Evolutionary conservation across 2,888 invertebrate species (phyloP), one percentile per base, ranked within the genome.

Genomic region (Eilema caniola): DNA sequence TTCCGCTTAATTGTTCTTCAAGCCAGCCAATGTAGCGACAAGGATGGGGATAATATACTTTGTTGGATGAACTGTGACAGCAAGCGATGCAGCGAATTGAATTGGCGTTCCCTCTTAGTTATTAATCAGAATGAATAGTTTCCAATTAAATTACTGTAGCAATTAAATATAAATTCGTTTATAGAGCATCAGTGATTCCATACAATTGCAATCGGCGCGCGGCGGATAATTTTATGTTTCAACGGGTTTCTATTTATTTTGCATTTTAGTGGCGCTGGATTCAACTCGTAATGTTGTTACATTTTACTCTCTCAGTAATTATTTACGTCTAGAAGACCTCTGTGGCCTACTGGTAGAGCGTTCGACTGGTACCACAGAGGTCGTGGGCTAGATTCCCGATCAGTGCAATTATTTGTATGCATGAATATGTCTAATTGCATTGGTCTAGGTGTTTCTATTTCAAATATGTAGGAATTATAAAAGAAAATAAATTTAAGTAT

Each of bases 31-130:
- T 83, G 80, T 82, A 74, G 78, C 78, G 76, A 75, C 74, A 78
- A 72, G 70, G 68, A 70, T 76, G 61, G 73, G 71, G 72, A 74
- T 76, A 72, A 67, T 73, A 74, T 70, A 65, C 77, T 79, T 82
- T 76, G 77, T 79, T 82, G 83, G 73, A 82, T 83, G 78, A 83
- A 82, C 77, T 78, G 80, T 82, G 80, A 83, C 81, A 75, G 79
- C 75, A 81, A 80, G 79, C 74, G 71, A 73, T 75, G 76, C 65
- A 79, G 80, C 72, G 71, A 81, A 86, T 83, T 79, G 76, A 79
- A 80, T 83, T 81, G 74, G 72, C 75, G 79, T 80, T 77, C 72
- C 59, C 65, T 68, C 71, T 76, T 69, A 62, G 68, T 77, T 80
- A 76, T 80, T 76, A 71, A 62, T 65, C 62, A 72, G 47, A 70